phyloP scores from a whole-genome alignment of 2,797 vertebrate genomes.

The Schizothorax lantsangensis region DNA sequence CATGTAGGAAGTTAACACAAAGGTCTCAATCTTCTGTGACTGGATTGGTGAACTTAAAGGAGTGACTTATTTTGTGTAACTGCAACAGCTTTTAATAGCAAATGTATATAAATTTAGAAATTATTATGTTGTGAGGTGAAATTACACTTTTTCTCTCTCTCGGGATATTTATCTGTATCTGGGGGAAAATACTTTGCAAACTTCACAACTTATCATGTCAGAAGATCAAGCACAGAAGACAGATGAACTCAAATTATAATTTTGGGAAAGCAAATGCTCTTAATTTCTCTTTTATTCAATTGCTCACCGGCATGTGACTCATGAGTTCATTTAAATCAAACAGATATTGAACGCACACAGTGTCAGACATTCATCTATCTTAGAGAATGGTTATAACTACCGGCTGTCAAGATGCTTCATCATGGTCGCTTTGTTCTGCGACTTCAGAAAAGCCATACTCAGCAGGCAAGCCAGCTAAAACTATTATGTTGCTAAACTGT shows the following conservation, averaged over 20 bases:
- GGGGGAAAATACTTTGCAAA: not conserved
- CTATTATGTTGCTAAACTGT: constrained; percentile 41
- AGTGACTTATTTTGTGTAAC: not conserved
- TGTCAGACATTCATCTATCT: constrained; percentile 22
- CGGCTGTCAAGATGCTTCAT: constrained; percentile 17
- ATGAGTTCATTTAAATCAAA: constrained; percentile 26
- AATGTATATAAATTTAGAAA: too few species aligned
- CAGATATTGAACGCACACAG: constrained; percentile 12
- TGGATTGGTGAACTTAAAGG: not conserved
- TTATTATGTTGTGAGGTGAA: not conserved
- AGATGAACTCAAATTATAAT: not conserved
- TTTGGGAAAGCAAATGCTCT: not conserved
- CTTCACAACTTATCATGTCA: constrained; percentile 6
- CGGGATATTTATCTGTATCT: not conserved
- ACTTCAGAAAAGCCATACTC: constrained; percentile 26
- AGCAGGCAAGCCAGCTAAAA: constrained; percentile 41
- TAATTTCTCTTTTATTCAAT: constrained; percentile 12
- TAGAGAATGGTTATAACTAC: constrained; percentile 9
- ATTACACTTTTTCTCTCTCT: not conserved
- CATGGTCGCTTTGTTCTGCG: constrained; percentile 22
- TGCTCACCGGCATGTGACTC: constrained; percentile 6
- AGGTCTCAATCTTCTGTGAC: not conserved
- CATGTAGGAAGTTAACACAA: not conserved
- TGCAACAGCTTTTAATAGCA: not conserved
- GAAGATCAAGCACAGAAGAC: not conserved